Evolutionary conservation across 2,113 vertebrate species (phyloP).

Genomic region (Microcebus ravelobensis): DNA sequence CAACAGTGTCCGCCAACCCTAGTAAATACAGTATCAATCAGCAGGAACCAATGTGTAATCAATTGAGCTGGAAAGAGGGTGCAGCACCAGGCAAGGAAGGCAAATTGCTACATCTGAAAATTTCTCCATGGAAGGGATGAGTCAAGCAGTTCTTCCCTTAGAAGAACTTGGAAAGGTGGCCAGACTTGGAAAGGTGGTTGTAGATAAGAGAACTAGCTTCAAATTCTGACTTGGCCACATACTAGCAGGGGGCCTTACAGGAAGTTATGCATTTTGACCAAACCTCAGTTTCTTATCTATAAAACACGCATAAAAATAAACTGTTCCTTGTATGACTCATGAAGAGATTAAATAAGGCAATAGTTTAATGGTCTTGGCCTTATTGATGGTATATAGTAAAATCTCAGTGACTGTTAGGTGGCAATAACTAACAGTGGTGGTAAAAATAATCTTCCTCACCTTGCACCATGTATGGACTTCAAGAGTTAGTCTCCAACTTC

Average conservation of each 20-base stretch:
- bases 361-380: neutral
- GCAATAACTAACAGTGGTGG: neutral
- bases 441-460: neutral
- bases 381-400: neutral
- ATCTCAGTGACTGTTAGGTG: neutral
- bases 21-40: neutral
- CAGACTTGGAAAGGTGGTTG: neutral
- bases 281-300: neutral
- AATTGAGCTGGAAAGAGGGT: neutral
- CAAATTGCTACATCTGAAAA: neutral
- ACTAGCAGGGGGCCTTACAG: neutral
- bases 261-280: neutral
- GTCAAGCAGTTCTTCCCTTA: too few species aligned
- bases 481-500: neutral
- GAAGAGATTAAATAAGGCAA: neutral
- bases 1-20: neutral
- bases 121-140: neutral
- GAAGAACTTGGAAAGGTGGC: too few species aligned
- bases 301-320: neutral
- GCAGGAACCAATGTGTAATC: neutral
- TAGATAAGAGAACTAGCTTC: neutral
- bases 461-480: neutral
- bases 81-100: neutral
- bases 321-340: neutral
- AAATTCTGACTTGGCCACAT: neutral